Evolutionary conservation across 2,888 invertebrate species (phyloP).

Genomic region (Seira ritae): DNA sequence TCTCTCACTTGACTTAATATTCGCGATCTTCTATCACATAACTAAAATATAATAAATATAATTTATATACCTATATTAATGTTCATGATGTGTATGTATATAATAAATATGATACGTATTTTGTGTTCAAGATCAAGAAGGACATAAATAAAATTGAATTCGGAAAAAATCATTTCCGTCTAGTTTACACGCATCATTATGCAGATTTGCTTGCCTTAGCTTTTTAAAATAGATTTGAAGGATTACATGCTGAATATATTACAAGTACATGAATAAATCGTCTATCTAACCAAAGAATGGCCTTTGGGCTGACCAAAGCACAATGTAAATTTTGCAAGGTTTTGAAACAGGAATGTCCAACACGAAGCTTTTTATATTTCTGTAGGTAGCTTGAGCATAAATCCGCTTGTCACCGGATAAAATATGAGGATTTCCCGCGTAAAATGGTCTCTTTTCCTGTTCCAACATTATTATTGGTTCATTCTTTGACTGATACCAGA

Average conservation of each 20-base stretch:
- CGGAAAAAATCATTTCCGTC: background rate
- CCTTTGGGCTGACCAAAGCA: background rate
- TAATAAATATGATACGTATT: too few species aligned
- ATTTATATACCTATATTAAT: too few species aligned
- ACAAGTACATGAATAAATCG: background rate
- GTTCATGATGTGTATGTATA: too few species aligned
- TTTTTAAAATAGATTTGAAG: background rate
- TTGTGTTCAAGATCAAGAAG: too few species aligned
- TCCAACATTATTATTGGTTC: conserved; percentile 38
- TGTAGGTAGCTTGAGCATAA: conserved; percentile 6
- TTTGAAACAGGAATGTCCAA: background rate
- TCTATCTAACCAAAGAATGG: background rate
- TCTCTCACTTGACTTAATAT: too few species aligned
- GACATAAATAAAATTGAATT: background rate
- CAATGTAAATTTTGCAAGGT: background rate
- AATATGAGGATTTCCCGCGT: conserved; percentile 41
- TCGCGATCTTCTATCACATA: too few species aligned
- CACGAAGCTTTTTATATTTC: background rate
- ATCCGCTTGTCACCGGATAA: conserved; percentile 54
- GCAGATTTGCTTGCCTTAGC: conserved; percentile 2
- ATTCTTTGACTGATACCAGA: conserved; percentile 34
- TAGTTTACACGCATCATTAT: conserved; percentile 5
- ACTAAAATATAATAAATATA: too few species aligned
- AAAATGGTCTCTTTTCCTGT: conserved; percentile 49
- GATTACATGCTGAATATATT: background rate